Evolutionary conservation across 2,113 vertebrate species (phyloP).

Genomic region (Anoura caudifer): DNA sequence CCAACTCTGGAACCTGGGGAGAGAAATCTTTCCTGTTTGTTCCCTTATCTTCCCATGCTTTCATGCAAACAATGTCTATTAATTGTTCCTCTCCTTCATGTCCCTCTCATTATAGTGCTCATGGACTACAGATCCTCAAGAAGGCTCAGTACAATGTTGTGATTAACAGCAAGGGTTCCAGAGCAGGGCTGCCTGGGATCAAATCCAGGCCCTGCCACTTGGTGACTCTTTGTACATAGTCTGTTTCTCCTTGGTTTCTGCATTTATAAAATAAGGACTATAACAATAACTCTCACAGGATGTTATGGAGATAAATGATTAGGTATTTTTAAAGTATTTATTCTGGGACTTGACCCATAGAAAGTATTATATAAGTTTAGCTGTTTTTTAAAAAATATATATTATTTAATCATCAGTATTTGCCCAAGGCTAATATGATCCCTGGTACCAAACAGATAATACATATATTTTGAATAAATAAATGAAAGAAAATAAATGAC

Average conservation of each 20-base stretch:
- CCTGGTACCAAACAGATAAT: background rate
- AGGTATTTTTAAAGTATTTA: background rate
- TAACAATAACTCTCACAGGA: background rate
- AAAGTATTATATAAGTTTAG: background rate
- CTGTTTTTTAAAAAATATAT: background rate
- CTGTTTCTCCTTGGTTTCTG: background rate
- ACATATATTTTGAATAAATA: background rate
- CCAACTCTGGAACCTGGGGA: background rate
- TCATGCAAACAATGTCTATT: background rate
- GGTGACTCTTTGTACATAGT: background rate
- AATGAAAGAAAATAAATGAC: background rate
- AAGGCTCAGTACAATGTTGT: background rate
- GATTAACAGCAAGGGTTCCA: background rate
- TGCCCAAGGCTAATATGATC: background rate
- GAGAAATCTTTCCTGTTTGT: background rate
- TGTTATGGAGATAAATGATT: background rate
- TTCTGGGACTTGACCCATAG: background rate
- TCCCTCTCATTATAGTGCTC: background rate
- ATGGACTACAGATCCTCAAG: no score
- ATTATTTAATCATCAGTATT: background rate
- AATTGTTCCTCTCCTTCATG: background rate
- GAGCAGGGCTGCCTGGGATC: background rate
- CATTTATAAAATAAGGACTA: background rate
- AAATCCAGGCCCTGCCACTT: background rate
- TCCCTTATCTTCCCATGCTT: background rate